These are phyloP conservation scores for Heliconius ismenius DNA, from an alignment of 2,888 invertebrate species.

Conservation along the genomic window DNA sequence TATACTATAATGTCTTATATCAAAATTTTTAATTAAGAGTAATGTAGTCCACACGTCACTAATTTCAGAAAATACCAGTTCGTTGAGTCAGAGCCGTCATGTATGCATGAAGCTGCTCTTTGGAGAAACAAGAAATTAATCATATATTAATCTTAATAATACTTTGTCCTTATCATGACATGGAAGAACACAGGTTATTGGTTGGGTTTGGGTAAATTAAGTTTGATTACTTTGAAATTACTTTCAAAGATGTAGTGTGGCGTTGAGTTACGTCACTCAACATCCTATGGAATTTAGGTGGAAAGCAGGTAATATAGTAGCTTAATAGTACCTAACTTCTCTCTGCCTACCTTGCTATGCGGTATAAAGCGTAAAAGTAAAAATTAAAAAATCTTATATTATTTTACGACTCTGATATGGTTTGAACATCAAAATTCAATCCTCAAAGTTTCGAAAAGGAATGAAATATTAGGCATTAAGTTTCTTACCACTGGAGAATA, in stretches of 20 bases:
- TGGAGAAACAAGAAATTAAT: slow-evolving; percentile 5
- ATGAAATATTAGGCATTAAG: too few relatives aligned
- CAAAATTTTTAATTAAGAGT: not conserved
- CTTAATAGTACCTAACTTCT: too few relatives aligned
- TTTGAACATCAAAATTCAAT: too few relatives aligned
- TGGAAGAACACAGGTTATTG: not conserved
- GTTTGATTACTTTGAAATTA: not conserved
- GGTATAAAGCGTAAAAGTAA: not conserved
- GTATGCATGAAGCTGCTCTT: too few relatives aligned
- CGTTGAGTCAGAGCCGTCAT: not conserved
- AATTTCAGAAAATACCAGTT: slow-evolving; percentile 21
- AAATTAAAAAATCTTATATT: not conserved
- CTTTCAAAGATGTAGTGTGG: too few relatives aligned
- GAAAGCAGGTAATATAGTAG: too few relatives aligned
- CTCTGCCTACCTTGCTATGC: not conserved
- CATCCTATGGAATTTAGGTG: too few relatives aligned
- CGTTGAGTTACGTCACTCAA: too few relatives aligned
- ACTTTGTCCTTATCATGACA: too few relatives aligned
- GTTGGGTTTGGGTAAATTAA: not conserved
- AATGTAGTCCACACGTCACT: not conserved
- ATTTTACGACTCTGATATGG: too few relatives aligned
- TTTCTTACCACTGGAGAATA: too few relatives aligned
- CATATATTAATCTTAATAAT: not conserved
- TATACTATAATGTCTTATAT: not conserved
- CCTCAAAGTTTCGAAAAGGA: too few relatives aligned